Percentiles rank a stretch among this genome's conserved stretches.
These are phyloP conservation scores for Brachyhypopomus gauderio DNA, from an alignment of 2,113 vertebrate genomes.

Conservation along the genomic window DNA sequence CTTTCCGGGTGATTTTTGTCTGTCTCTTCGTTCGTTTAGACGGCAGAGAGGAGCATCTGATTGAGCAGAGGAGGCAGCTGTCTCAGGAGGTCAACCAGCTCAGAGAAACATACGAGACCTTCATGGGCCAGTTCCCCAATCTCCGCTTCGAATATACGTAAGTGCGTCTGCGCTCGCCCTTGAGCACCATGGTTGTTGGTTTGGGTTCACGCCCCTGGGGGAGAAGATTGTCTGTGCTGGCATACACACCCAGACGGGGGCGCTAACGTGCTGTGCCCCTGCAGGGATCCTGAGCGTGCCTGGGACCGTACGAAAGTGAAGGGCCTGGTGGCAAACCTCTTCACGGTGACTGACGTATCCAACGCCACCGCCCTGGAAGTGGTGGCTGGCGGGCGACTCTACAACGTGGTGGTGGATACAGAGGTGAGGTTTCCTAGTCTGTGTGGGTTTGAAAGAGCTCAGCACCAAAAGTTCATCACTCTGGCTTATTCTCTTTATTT, in stretches of 20 bases:
- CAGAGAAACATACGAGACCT: conserved; percentile 79
- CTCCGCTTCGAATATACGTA: conserved; percentile 92
- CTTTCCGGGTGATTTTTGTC: no score
- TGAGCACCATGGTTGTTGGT: no score
- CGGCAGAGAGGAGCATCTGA: conserved; percentile 79
- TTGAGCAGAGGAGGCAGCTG: conserved; percentile 78
- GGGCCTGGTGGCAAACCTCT: conserved; percentile 85
- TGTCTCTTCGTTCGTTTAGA: conserved; percentile 65
- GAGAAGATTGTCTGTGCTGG: background rate
- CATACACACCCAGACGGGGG: background rate
- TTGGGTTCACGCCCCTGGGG: no score
- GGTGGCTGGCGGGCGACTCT: conserved; percentile 88
- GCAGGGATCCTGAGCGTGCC: conserved; percentile 85
- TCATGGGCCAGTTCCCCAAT: conserved; percentile 85
- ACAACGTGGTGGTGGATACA: conserved; percentile 91
- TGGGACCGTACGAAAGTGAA: conserved; percentile 86
- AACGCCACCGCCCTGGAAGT: conserved; percentile 88
- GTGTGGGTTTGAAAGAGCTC: no score
- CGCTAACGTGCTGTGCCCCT: conserved; percentile 42
- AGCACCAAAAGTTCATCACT: no score
- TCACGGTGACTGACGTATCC: conserved; percentile 81
- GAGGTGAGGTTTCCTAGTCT: conserved; percentile 76
- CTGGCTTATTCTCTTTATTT: no score
- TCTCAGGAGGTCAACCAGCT: conserved; percentile 72
- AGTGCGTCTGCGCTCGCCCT: conserved; percentile 39